These are phyloP conservation scores for Ormyrus thymus DNA, from an alignment of 2,888 invertebrate species.

Conservation along the genomic window DNA sequence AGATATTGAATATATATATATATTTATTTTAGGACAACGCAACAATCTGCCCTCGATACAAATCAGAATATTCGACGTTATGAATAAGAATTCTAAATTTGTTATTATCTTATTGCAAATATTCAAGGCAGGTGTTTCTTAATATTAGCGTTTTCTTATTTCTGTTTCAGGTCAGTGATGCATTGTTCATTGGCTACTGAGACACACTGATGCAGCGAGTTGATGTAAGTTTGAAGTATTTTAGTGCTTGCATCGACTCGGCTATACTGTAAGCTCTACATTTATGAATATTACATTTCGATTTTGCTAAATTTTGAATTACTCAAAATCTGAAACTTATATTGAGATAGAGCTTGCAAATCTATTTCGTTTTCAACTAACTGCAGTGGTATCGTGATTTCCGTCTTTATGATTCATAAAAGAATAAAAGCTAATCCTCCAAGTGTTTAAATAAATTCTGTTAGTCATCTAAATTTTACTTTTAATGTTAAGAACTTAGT, in stretches of 20 bases:
- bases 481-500: no score
- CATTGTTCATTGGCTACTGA: constrained; percentile 68
- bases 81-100: not conserved
- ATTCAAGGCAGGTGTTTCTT: constrained; percentile 8
- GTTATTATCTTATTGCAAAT: constrained; percentile 1
- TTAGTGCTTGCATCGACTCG: constrained; percentile 45
- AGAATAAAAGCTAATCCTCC: no score
- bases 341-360: no score
- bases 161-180: constrained; percentile 71
- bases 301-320: no score
- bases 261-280: constrained; percentile 20
- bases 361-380: no score
- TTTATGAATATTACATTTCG: no score
- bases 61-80: not conserved
- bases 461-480: no score
- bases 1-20: no score
- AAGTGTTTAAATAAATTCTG: no score
- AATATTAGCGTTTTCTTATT: constrained; percentile 36
- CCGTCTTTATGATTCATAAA: no score
- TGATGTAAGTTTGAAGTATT: constrained; percentile 69
- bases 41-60: not conserved
- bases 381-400: no score
- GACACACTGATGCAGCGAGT: constrained; percentile 67
- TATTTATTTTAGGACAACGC: no score
- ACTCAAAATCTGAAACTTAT: not conserved